Conservation (phyloP, 2,797 vertebrate genomes). For the Silurus aristotelis region DNA sequence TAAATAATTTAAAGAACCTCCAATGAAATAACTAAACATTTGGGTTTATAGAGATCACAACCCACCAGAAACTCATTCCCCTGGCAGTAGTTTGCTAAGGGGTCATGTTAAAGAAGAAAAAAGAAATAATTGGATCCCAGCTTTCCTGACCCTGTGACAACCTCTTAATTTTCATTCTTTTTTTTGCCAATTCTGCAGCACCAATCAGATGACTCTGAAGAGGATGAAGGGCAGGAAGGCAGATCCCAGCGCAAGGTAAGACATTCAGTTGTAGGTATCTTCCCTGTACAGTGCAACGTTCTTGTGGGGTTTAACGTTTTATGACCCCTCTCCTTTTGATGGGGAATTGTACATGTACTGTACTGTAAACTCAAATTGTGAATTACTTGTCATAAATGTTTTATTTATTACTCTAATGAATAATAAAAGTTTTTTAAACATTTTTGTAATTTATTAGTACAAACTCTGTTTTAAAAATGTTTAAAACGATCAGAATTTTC, state of each 20-base stretch:
- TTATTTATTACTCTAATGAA: too few relatives aligned
- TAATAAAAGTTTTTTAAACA: too few relatives aligned
- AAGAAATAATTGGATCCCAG: background rate
- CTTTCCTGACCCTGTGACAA: too few relatives aligned
- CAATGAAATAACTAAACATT: background rate
- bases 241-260: constrained; percentile 71
- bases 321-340: too few relatives aligned
- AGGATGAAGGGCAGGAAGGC: constrained; percentile 59
- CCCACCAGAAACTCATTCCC: background rate
- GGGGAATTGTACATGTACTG: too few relatives aligned
- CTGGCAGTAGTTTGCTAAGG: background rate
- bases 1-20: background rate
- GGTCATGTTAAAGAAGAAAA: background rate
- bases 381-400: too few relatives aligned
- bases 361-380: too few relatives aligned
- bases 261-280: background rate
- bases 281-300: background rate
- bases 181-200: constrained; percentile 39
- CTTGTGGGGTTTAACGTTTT: too few relatives aligned
- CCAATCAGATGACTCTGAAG: constrained; percentile 55
- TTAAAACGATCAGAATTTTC: too few relatives aligned
- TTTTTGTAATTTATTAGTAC: too few relatives aligned
- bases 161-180: too few relatives aligned
- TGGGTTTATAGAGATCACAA: background rate
- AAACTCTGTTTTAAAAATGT: too few relatives aligned